phyloP scores from a whole-genome alignment of 2,888 invertebrate species.

The Noctua janthina region DNA sequence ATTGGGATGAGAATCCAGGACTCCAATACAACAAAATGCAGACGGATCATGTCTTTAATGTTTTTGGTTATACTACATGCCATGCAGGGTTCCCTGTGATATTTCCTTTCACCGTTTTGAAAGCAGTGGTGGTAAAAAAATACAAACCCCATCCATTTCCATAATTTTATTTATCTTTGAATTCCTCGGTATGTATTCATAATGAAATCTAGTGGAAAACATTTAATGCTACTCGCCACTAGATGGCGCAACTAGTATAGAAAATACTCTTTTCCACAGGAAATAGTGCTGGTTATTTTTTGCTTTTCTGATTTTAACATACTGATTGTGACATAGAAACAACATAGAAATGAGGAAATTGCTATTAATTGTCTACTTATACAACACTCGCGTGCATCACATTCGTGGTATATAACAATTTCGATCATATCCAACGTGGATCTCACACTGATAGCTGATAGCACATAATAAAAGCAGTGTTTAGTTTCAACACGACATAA shows the following conservation, averaged over 20 bases:
- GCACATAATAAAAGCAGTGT: slow-evolving; percentile 15
- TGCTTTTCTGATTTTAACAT: slow-evolving; percentile 4
- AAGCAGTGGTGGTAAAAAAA: neutral
- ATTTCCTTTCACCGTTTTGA: neutral
- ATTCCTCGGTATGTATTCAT: neutral
- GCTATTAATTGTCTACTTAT: slow-evolving; percentile 10
- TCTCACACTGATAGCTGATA: slow-evolving; percentile 12
- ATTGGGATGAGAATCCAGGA: neutral
- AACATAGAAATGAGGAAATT: slow-evolving; percentile 26
- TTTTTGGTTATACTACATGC: neutral
- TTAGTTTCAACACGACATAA: slow-evolving; percentile 25
- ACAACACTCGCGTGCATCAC: slow-evolving; percentile 38
- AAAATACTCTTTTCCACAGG: neutral
- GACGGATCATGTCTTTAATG: neutral
- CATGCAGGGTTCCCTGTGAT: neutral
- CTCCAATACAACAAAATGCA: neutral
- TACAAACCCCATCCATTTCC: neutral
- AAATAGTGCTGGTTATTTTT: neutral
- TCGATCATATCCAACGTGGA: slow-evolving; percentile 14
- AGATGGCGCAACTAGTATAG: slow-evolving; percentile 29
- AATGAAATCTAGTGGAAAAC: neutral
- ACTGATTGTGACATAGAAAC: neutral
- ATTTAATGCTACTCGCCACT: slow-evolving; percentile 16
- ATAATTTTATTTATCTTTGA: neutral
- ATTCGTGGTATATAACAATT: slow-evolving; percentile 36